Base-by-base conservation (phyloP, 2,113 vertebrate genomes). In the Misgurnus anguillicaudatus region DNA sequence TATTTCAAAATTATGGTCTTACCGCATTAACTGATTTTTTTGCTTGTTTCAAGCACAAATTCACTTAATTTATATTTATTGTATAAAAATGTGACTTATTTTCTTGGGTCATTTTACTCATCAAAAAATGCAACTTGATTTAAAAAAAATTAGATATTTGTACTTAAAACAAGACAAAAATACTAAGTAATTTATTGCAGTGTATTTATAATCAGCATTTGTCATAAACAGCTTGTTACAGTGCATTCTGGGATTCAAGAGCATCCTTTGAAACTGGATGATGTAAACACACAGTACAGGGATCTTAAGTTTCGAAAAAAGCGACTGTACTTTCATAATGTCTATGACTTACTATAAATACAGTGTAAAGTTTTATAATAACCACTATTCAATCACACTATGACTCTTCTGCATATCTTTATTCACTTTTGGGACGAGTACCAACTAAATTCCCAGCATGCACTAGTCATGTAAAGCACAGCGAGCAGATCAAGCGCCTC, bases 371-470 rank as follows among this genome's bases (percentile, higher is more conserved):
- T 24, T 17, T 48, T 51, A 48, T 6, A 63, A 68, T 74, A 80
- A 77, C 58, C 48, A 17, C 58, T 60, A 65, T 51, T 77, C 67
- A 77, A 70, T 61, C 75, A 74, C 41, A 70, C 68, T 83, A 71
- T 31, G 45, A 66, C 31, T 38, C 14, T 75, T 64, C 72, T 57
- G 31, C 61, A 78, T 39, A 75, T 72, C 21, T 48, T 69, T 64
- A 38, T n/a, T 61, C 62, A 83, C 48, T 73, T 76, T 41, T 64
- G 75, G 65, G 53, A 75, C 13, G 48, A 66, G 51, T 38, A 71
- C 21, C 58, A 69, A 63, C 62, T 66, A 71, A 61, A 79, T 76
- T 65, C 53, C 60, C 71, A 31, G 51, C 57, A 63, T 38, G 75
- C 45, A 75, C 58, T 79, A 76, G 39, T 62, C 69, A 42, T 67